Evolutionary conservation across 2,113 vertebrate species (phyloP).

Genomic region (Engraulis encrasicolus): DNA sequence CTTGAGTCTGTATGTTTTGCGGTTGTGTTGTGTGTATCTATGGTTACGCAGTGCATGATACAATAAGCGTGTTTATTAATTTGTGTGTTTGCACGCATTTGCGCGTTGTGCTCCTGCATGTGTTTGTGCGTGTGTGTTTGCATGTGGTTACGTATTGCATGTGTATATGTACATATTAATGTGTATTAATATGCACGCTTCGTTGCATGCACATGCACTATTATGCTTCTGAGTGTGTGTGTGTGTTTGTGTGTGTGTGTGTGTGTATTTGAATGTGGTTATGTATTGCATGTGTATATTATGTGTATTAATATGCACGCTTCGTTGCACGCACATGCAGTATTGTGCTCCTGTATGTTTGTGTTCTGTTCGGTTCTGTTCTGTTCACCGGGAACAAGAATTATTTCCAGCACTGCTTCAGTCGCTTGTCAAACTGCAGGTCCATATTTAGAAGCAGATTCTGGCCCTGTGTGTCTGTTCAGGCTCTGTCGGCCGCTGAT

Average conservation of each 20-base stretch:
- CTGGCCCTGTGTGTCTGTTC: not conserved
- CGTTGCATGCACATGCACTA: too few relatives aligned
- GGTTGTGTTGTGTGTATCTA: too few relatives aligned
- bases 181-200: too few relatives aligned
- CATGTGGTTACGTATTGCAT: too few relatives aligned
- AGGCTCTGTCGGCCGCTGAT: not conserved
- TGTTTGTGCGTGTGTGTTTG: not conserved
- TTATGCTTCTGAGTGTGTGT: not conserved
- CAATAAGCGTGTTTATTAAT: too few relatives aligned
- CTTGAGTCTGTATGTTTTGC: too few relatives aligned
- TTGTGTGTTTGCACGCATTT: not conserved
- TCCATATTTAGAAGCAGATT: conserved; percentile 14
- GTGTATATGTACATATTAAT: too few relatives aligned
- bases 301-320: too few relatives aligned
- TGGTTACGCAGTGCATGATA: too few relatives aligned
- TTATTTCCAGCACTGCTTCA: not conserved
- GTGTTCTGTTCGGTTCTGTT: not conserved
- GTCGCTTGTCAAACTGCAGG: not conserved
- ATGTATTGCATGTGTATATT: too few relatives aligned
- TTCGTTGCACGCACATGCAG: too few relatives aligned
- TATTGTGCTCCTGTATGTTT: not conserved
- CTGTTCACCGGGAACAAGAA: not conserved
- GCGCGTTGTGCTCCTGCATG: too few relatives aligned
- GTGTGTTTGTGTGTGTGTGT: not conserved
- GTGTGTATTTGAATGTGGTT: not conserved